Percentiles rank a stretch among this genome's conserved stretches.
Evolutionary conservation across 2,888 invertebrate genomes (phyloP).

Genomic region (Ditylenchus weischeri): DNA sequence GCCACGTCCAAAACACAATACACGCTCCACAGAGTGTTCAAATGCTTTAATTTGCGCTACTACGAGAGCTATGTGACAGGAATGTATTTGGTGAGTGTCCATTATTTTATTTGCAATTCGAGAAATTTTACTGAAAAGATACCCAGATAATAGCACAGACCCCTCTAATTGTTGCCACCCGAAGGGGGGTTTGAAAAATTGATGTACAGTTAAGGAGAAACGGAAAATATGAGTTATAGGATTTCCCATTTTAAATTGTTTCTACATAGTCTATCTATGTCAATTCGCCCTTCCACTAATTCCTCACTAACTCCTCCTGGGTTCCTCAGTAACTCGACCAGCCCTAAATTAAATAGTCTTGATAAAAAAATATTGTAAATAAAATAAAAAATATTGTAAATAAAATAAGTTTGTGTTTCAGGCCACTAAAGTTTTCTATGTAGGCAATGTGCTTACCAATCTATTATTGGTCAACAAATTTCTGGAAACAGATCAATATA

Average conservation of each 20-base stretch:
- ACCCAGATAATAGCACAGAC: too few relatives aligned
- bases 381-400: too few relatives aligned
- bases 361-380: too few relatives aligned
- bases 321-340: too few relatives aligned
- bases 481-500: slow-evolving; percentile 57
- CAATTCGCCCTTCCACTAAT: too few relatives aligned
- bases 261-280: too few relatives aligned
- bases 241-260: too few relatives aligned
- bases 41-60: slow-evolving; percentile 57
- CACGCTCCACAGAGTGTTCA: slow-evolving; percentile 57
- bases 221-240: too few relatives aligned
- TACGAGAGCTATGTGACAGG: slow-evolving; percentile 59
- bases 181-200: neutral
- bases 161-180: too few relatives aligned
- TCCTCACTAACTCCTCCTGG: too few relatives aligned
- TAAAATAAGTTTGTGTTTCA: slow-evolving; percentile 20
- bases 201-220: neutral
- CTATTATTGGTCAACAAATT: slow-evolving; percentile 57
- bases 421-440: slow-evolving; percentile 58
- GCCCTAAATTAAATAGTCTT: neutral
- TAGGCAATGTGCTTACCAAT: slow-evolving; percentile 56
- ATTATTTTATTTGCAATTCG: too few relatives aligned
- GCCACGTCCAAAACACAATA: slow-evolving; percentile 57
- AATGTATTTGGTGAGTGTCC: slow-evolving; percentile 51
- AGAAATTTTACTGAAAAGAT: too few relatives aligned